Conservation (phyloP, 2,888 invertebrate species). For the Byasa hedistus region DNA sequence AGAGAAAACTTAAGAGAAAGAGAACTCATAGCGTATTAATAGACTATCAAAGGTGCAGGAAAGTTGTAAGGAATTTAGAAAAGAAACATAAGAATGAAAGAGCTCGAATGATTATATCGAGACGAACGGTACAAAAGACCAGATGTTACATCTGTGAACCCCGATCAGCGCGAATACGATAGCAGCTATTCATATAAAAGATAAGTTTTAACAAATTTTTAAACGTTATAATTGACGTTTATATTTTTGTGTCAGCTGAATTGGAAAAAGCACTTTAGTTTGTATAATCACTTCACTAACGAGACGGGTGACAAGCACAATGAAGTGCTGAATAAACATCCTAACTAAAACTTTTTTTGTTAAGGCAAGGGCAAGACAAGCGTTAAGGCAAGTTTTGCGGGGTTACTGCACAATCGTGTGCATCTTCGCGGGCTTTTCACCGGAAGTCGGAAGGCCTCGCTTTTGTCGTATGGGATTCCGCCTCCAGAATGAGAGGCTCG, state of each 20-base stretch:
- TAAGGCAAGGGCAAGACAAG: too few relatives aligned
- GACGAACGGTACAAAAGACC: constrained; percentile 1
- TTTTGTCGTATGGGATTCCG: too few relatives aligned
- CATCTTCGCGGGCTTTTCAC: too few relatives aligned
- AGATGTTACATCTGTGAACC: constrained; percentile 19
- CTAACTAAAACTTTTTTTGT: too few relatives aligned
- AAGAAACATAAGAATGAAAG: constrained; percentile 9
- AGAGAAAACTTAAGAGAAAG: constrained; percentile 15
- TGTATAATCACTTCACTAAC: too few relatives aligned
- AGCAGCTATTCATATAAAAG: not conserved
- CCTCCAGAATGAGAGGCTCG: too few relatives aligned
- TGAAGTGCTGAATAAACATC: too few relatives aligned
- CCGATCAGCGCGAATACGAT: not conserved
- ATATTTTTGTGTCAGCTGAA: not conserved
- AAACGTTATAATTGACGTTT: not conserved
- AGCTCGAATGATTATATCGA: constrained; percentile 11
- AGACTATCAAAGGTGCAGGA: constrained; percentile 13
- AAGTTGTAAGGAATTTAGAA: constrained; percentile 12
- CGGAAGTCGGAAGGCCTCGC: too few relatives aligned
- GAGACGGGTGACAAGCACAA: too few relatives aligned
- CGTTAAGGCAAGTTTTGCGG: too few relatives aligned
- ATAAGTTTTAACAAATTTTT: not conserved
- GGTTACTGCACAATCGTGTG: too few relatives aligned
- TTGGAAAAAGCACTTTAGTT: not conserved
- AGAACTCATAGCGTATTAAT: constrained; percentile 17